Conservation (phyloP, 2,113 vertebrate genomes). For the Rhipidura dahli region DNA sequence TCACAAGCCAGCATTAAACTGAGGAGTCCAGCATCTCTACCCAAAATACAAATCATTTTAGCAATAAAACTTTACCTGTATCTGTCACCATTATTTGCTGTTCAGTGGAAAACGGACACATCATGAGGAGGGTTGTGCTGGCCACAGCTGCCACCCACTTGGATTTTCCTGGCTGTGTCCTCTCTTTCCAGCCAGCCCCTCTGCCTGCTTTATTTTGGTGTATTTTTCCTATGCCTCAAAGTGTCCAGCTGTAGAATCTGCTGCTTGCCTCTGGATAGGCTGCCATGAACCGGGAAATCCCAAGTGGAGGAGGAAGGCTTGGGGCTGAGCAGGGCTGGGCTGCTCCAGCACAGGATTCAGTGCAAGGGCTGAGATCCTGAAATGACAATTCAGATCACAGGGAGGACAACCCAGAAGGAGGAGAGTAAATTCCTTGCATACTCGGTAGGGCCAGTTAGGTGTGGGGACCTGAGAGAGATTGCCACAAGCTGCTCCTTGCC, state of each 20-base stretch:
- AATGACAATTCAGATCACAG: not conserved
- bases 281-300: not conserved
- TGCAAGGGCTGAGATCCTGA: not conserved
- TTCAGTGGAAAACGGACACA: not conserved
- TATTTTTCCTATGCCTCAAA: not conserved
- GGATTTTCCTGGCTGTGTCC: not conserved
- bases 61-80: not conserved
- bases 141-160: not conserved
- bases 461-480: not conserved
- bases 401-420: not conserved
- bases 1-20: not conserved
- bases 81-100: not conserved
- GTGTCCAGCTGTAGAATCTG: not conserved
- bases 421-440: not conserved
- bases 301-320: not conserved
- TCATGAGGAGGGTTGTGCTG: not conserved
- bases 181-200: not conserved
- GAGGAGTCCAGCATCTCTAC: not conserved
- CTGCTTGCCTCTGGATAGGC: not conserved
- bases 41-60: not conserved
- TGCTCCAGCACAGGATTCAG: not conserved
- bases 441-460: not conserved
- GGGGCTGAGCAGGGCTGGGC: not conserved
- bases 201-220: not conserved
- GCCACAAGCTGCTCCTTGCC: not conserved